Evolutionary conservation across 2,888 invertebrate genomes (phyloP).

Genomic region (Chloroclysta siterata): DNA sequence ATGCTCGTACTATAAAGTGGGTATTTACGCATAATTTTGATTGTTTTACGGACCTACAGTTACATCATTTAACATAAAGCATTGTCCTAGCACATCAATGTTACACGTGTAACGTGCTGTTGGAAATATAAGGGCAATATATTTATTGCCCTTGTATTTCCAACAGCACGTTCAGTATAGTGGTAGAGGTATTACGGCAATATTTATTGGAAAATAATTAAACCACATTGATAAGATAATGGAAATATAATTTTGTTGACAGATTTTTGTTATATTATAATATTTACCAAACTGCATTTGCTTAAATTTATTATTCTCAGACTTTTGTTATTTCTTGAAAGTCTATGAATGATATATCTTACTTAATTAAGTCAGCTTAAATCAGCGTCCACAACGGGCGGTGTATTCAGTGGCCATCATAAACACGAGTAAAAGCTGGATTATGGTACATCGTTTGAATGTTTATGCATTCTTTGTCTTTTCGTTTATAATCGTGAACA

Average conservation of each 20-base stretch:
- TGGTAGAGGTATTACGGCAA: slow-evolving; percentile 1
- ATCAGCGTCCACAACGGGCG: too few species aligned
- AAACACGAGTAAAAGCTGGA: too few species aligned
- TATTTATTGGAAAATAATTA: slow-evolving; percentile 11
- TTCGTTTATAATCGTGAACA: too few species aligned
- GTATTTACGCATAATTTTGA: not conserved
- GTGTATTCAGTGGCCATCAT: too few species aligned
- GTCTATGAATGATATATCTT: too few species aligned
- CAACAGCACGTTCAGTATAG: too few species aligned
- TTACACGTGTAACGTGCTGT: slow-evolving; percentile 22
- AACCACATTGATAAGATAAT: slow-evolving; percentile 7
- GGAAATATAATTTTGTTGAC: not conserved
- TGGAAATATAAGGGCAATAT: slow-evolving; percentile 20
- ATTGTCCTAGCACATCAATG: slow-evolving; percentile 28
- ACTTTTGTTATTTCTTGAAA: too few species aligned
- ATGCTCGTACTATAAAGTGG: not conserved
- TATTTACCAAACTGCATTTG: not conserved
- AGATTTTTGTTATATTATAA: not conserved
- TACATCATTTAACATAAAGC: slow-evolving; percentile 15
- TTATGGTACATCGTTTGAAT: too few species aligned
- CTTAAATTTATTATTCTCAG: too few species aligned
- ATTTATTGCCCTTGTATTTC: too few species aligned
- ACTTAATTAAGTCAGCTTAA: too few species aligned
- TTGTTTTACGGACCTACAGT: slow-evolving; percentile 17
- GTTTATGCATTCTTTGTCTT: too few species aligned